Evolutionary conservation across 2,113 vertebrate genomes (phyloP), one percentile per base, ranked within the genome.

Genomic region (Patagioenas fasciata): DNA sequence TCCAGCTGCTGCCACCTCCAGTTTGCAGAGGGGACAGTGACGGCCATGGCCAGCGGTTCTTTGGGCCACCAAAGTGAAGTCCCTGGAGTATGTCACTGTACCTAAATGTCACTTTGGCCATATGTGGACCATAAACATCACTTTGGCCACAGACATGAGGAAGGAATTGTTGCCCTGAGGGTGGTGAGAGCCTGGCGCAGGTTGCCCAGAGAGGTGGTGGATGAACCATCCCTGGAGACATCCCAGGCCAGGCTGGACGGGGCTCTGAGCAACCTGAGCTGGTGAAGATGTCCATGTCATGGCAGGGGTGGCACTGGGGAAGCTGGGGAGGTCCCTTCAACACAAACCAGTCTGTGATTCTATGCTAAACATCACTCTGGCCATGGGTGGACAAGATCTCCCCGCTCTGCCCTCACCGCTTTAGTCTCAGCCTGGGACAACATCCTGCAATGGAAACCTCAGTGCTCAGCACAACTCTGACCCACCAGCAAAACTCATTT

Each of bases 361-460:
- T 47, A 47, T 47, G 44, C 8, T 19, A 47, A 47, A 47, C 18
- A 9, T 47, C 44, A 47, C 42, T 44, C 42, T 44, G 60, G 66
- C 15, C 48, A 5, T 0, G 0, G 15, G 12, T 19, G 28, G 80
- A 36, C 32, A 48, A 64, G 16, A 34, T 13, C 44, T 32, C 31
- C 50, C 42, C 0, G 4, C 9, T 19, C 4, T 8, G 21, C 12
- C 18, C 13, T 40, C 36, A 0, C 0, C 11, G 13, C 5, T 23
- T 9, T 4, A 9, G 15, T 19, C 84, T 53, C 87, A 18, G 17
- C 15, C 48, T 5, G 23, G 51, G 61, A 66, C 5, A 1, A 6
- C 0, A 0, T 15, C 66, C 19, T 6, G 51, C 11, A 14, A 40
- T 7, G 21, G 62, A 40, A 29, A 13, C 9, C 23, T 58, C 61